Evolutionary conservation across 2,888 invertebrate species (phyloP).

Genomic region (Drosophila antonietae): DNA sequence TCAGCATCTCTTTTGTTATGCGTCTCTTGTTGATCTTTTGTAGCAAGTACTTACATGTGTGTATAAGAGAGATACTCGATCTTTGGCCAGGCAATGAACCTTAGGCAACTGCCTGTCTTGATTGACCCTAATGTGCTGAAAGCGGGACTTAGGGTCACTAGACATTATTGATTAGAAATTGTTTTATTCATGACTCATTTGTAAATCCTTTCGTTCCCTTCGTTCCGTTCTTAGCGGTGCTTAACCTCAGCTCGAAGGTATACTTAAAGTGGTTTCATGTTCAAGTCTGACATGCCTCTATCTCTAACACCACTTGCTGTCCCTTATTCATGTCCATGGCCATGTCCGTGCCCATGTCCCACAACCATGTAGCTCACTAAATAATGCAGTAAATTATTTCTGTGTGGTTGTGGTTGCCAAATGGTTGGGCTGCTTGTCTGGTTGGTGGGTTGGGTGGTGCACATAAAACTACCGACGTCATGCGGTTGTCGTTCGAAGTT

Average conservation of each 20-base stretch:
- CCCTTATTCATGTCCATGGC: background rate
- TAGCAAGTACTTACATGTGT: constrained; percentile 34
- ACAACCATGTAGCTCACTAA: constrained; percentile 40
- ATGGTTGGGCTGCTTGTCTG: constrained; percentile 1
- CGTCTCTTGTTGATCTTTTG: constrained; percentile 38
- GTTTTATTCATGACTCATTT: constrained; percentile 20
- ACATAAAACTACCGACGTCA: constrained; percentile 38
- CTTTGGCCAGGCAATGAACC: constrained; percentile 55
- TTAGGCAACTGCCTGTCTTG: constrained; percentile 13
- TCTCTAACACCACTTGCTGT: constrained; percentile 42
- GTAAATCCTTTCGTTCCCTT: background rate
- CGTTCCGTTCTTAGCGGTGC: constrained; percentile 42
- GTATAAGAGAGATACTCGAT: constrained; percentile 39
- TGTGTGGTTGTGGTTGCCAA: constrained; percentile 35
- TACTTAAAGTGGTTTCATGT: constrained; percentile 64
- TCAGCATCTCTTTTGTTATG: constrained; percentile 26
- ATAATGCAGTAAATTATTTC: constrained; percentile 58
- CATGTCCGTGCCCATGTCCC: constrained; percentile 4
- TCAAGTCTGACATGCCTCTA: constrained; percentile 31
- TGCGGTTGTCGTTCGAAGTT: constrained; percentile 19
- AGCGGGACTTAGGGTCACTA: constrained; percentile 7
- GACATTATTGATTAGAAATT: constrained; percentile 38
- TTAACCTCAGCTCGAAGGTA: constrained; percentile 59
- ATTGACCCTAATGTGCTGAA: constrained; percentile 36
- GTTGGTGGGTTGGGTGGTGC: constrained; percentile 6